Conservation (phyloP, 2,113 vertebrate species). For the Equus quagga region DNA sequence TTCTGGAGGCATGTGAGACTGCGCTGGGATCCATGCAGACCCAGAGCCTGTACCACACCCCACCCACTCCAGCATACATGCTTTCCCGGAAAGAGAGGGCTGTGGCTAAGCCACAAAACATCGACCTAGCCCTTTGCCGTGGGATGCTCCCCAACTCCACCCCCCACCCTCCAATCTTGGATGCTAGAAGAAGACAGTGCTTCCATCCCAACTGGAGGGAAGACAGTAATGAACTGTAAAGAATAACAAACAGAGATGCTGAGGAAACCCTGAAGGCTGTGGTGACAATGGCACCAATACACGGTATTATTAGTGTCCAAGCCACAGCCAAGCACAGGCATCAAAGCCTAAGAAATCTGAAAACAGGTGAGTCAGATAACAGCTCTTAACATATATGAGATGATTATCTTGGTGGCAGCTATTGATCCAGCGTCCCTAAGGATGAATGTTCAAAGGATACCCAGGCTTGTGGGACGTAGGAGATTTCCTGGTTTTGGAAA, state of each 20-base stretch:
- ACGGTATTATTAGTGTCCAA: neutral
- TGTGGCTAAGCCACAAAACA: neutral
- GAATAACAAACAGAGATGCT: neutral
- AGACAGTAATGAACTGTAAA: neutral
- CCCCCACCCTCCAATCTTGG: neutral
- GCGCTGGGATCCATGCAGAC: neutral
- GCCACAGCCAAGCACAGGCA: neutral
- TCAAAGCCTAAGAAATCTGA: neutral
- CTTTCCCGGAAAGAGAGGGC: neutral
- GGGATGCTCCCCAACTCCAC: neutral
- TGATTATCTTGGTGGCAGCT: neutral
- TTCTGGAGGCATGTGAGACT: neutral
- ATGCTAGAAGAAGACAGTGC: neutral
- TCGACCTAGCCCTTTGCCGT: neutral
- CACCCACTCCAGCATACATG: neutral
- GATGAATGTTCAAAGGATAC: neutral
- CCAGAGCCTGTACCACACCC: neutral
- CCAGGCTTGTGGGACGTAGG: neutral
- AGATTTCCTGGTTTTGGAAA: neutral
- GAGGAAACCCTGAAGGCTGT: neutral
- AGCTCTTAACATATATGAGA: neutral
- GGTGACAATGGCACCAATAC: neutral
- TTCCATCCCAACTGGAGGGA: neutral
- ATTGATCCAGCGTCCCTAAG: neutral
- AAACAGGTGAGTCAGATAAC: neutral